Conservation (phyloP, 2,113 vertebrate genomes). For the Marcusenius ussheri region DNA sequence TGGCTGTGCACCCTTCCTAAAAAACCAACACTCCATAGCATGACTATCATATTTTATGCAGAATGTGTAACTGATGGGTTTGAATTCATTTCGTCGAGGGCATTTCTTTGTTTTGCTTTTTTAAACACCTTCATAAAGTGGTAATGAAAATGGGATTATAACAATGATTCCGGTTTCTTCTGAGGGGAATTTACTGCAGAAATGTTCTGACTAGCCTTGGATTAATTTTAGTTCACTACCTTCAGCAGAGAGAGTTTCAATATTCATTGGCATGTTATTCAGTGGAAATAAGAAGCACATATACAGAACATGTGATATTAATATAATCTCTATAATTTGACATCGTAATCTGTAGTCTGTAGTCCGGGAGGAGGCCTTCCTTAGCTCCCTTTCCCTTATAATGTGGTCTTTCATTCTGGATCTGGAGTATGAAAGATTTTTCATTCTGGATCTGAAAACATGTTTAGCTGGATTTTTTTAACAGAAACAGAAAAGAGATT, state of each 20-base stretch:
- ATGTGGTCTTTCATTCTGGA: no score
- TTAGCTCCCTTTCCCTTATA: neutral
- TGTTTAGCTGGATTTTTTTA: neutral
- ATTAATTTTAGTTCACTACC: neutral
- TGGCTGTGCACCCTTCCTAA: neutral
- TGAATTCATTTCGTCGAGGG: neutral
- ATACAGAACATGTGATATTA: conserved; percentile 32
- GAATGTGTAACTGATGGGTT: neutral
- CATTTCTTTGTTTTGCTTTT: neutral
- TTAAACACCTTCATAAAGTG: neutral
- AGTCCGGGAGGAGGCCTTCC: neutral
- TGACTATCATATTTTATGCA: neutral
- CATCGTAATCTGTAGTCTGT: no score
- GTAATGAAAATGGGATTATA: neutral
- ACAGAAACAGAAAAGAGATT: neutral
- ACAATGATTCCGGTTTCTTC: neutral
- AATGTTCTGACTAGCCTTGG: neutral
- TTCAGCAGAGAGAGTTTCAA: neutral
- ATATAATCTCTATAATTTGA: conserved; percentile 39
- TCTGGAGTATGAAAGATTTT: neutral
- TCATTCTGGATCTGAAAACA: neutral
- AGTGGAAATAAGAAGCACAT: neutral
- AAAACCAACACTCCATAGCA: neutral
- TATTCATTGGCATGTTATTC: neutral
- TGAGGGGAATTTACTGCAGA: neutral